A percentile compares a stretch with the other conserved stretches of the same genome.
Conservation (phyloP, 2,888 invertebrate species). For the Autographa pulchrina region DNA sequence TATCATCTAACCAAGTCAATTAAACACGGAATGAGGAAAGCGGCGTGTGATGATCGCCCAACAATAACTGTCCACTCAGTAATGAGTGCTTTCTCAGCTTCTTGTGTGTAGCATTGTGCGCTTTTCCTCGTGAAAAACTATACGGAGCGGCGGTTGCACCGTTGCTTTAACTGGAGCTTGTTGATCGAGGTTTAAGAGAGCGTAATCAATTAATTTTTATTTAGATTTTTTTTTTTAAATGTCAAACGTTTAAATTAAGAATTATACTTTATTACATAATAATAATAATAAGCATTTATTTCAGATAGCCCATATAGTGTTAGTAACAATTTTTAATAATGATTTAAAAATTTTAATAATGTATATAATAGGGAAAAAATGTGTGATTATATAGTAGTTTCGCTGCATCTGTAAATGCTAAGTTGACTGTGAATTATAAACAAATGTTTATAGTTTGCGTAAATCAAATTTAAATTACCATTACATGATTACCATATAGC, state of each 20-base stretch:
- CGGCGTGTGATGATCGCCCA: constrained; percentile 75
- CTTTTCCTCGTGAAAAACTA: constrained; percentile 87
- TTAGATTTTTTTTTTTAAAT: too few species aligned
- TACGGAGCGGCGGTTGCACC: constrained; percentile 65
- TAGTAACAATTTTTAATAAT: too few species aligned
- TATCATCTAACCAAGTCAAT: constrained; percentile 65
- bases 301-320: too few species aligned
- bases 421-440: constrained; percentile 41
- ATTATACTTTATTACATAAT: too few species aligned
- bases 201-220: too few species aligned
- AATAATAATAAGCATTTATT: too few species aligned
- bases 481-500: constrained; percentile 58
- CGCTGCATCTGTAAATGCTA: constrained; percentile 10
- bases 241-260: too few species aligned
- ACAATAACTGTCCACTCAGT: constrained; percentile 83
- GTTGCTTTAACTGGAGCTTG: constrained; percentile 28
- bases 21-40: constrained; percentile 77
- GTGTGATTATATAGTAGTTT: background rate
- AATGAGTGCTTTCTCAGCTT: constrained; percentile 76
- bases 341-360: too few species aligned
- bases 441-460: constrained; percentile 50
- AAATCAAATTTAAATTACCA: constrained; percentile 51
- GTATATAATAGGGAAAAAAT: too few species aligned
- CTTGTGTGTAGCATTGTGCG: constrained; percentile 77
- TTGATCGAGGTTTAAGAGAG: constrained; percentile 22